Conservation (phyloP, 2,888 invertebrate species). For the Coelinius sp. region DNA sequence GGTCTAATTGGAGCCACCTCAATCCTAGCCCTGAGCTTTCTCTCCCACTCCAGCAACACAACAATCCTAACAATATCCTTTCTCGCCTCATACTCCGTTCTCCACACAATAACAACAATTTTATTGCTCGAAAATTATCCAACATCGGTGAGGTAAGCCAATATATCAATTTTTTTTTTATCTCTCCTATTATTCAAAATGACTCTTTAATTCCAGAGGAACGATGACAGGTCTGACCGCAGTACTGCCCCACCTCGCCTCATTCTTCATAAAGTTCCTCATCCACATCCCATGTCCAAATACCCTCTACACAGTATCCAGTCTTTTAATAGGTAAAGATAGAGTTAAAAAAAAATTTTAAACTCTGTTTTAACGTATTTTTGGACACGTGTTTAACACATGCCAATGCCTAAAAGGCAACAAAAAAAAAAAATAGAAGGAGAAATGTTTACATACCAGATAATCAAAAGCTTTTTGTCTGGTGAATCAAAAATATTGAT, state of each 20-base stretch:
- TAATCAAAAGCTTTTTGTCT: background rate
- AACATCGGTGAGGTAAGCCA: constrained; percentile 54
- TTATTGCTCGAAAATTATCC: constrained; percentile 58
- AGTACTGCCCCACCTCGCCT: constrained; percentile 52
- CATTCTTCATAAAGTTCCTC: constrained; percentile 48
- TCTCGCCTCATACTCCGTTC: constrained; percentile 52
- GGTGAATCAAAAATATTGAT: background rate
- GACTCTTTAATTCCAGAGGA: constrained; percentile 49
- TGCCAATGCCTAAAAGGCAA: background rate
- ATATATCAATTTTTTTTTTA: background rate
- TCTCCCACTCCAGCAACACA: constrained; percentile 30
- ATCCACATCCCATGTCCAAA: constrained; percentile 45
- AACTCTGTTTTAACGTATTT: background rate
- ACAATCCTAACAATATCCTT: constrained; percentile 48
- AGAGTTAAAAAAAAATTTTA: constrained; percentile 20
- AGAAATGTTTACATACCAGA: background rate
- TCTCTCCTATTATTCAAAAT: constrained; percentile 5
- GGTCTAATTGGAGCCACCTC: constrained; percentile 51
- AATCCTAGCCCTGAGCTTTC: constrained; percentile 47
- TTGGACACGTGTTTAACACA: constrained; percentile 22
- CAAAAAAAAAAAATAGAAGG: background rate
- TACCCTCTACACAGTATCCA: constrained; percentile 46
- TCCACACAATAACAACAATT: constrained; percentile 50
- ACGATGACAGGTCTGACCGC: constrained; percentile 53
- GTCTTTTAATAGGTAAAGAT: constrained; percentile 49